Evolutionary conservation across 2,888 invertebrate species (phyloP).

Genomic region (Frankliniella fusca): DNA sequence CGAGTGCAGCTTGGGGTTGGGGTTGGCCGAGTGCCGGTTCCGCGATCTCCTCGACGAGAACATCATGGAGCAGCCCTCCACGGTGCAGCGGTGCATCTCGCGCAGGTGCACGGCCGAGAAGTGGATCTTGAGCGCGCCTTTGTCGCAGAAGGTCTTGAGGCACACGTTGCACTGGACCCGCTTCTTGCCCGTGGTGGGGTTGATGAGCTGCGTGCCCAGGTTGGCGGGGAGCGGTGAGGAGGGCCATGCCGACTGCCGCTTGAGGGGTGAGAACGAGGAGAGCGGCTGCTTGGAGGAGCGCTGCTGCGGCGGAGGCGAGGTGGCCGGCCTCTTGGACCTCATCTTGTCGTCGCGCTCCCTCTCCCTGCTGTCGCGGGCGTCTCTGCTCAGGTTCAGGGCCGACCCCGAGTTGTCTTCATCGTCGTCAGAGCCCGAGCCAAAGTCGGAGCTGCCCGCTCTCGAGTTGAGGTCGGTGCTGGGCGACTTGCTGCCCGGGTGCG

Average conservation of each 20-base stretch:
- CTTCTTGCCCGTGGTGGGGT: conserved; percentile 91
- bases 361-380: conserved; percentile 44
- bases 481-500: conserved; percentile 39
- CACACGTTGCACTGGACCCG: conserved; percentile 97
- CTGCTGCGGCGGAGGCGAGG: conserved; percentile 45
- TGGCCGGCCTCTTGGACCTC: conserved; percentile 42
- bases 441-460: conserved; percentile 51
- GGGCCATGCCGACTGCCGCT: conserved; percentile 62
- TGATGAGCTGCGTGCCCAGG: conserved; percentile 83
- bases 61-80: conserved; percentile 99
- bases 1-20: conserved; percentile 95
- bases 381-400: conserved; percentile 61
- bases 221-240: conserved; percentile 72
- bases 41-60: conserved; percentile 93
- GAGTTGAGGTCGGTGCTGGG: conserved; percentile 46
- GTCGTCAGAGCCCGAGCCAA: conserved; percentile 57
- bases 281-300: conserved; percentile 44
- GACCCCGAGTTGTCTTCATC: conserved; percentile 60
- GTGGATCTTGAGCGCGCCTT: conserved; percentile 98
- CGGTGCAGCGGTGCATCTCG: conserved; percentile 99
- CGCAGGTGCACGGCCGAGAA: conserved; percentile 97
- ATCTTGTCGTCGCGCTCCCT: conserved; percentile 35
- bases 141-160: conserved; percentile 98
- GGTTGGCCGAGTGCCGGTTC: conserved; percentile 96
- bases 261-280: conserved; percentile 60